Base-by-base conservation (phyloP, 2,797 vertebrate species). In the Petrocephalus sullivani region DNA sequence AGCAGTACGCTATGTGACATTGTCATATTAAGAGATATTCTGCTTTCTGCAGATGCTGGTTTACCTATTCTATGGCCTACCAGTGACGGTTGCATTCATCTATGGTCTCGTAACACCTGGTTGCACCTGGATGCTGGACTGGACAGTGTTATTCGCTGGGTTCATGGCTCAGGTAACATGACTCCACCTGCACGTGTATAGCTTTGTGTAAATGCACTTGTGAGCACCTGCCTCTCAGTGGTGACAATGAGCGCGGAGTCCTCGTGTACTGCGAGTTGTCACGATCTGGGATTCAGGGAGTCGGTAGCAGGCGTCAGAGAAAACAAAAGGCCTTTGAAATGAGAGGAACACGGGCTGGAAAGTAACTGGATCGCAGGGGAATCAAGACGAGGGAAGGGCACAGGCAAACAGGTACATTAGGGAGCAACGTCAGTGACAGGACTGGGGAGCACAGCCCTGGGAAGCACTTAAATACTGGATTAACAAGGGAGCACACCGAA, bases 91-190 rank as follows among this genome's bases (percentile, higher is more conserved):
- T 3, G 88, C 95, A 89, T 93, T 95, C 83, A 53, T 93, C 88
- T 97, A 96, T 0, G 98, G 95, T 9, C 96, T 99, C 90, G 89
- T 90, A 16, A 90, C 89, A 57, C 98, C 98, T 0, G 97, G 97
- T 60, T 97, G 97, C 91, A 94, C 94, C 78, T 99, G 98, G 97
- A 96, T 99, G 96, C 94, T 97, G 1, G 98, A 99, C 93, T 97
- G 96, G 96, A 96, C 96, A 60, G 78, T 98, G 88, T 91, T 99
- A 91, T 95, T 96, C 1, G 97, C 97, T 0, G 98, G 97, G 0
- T 98, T 97, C 56, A 88, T 98, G 0, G 95, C 96, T 5, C 98
- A 99, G 97, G 98, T 99, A 93, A 92, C 28, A 49, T n/a, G 6
- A 16, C n/a, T 23, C 78, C 6, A 10, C 46, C 82, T 84, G 82